phyloP scores from a whole-genome alignment of 2,888 invertebrate genomes.

The Cerastis rubricosa region DNA sequence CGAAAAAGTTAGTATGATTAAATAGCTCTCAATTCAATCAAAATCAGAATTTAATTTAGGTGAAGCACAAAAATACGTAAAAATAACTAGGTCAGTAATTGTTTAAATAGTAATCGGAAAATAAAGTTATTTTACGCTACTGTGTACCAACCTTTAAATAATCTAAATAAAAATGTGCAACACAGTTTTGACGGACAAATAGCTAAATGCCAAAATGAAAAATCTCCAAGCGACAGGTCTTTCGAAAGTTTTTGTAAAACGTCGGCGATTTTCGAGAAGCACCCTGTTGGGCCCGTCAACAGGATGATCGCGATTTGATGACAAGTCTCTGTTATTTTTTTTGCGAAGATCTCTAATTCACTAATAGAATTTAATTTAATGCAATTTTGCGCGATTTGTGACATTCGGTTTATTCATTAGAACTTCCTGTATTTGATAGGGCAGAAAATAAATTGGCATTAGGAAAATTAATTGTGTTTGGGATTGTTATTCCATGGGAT shows the following conservation, averaged over 20 bases:
- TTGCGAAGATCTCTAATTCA: slow-evolving; percentile 70
- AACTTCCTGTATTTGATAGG: slow-evolving; percentile 78
- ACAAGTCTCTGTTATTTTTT: slow-evolving; percentile 73
- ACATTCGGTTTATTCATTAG: slow-evolving; percentile 77
- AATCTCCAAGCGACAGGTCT: not conserved
- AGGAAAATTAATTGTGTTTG: not conserved
- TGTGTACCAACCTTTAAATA: too few species aligned
- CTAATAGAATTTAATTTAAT: slow-evolving; percentile 85
- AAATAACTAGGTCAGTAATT: not conserved
- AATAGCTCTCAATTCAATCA: too few species aligned
- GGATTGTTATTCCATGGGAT: not conserved
- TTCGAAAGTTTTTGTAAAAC: not conserved
- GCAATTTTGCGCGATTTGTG: slow-evolving; percentile 73
- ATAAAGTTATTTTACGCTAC: not conserved
- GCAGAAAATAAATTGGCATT: slow-evolving; percentile 2
- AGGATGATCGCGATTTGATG: slow-evolving; percentile 80
- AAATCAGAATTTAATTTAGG: too few species aligned
- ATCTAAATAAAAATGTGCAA: not conserved
- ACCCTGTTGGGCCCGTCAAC: slow-evolving; percentile 44
- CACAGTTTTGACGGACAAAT: not conserved
- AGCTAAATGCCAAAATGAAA: not conserved
- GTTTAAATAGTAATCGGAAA: not conserved
- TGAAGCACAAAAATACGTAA: too few species aligned
- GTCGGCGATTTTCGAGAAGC: slow-evolving; percentile 31
- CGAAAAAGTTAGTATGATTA: not conserved